Evolutionary conservation across 2,797 vertebrate genomes (phyloP), one percentile per base, ranked within the genome.

Genomic region (Macroramphosus scolopax): DNA sequence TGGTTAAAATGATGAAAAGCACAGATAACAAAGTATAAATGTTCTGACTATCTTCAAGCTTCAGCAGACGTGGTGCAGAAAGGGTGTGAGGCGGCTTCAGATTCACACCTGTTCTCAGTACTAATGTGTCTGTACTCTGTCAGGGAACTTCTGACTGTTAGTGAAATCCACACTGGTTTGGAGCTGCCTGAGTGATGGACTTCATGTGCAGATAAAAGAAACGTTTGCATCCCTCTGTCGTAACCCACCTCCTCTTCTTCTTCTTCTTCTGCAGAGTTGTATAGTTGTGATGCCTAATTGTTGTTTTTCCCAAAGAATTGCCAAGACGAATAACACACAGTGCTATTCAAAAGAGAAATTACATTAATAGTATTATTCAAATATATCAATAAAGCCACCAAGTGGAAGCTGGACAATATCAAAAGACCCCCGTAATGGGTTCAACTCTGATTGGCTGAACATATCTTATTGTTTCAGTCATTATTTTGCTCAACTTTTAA

Each of bases 401-500:
- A 22, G 51, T 42, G 35, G 66, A 82, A 77, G 68, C 68, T 75
- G 77, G 74, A 84, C 74, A 68, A 77, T 63, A 80, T 79, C 69
- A 82, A 53, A 47, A 45, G 28, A 49, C 40, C 22, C 22, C 46
- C 5, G 15, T 77, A 75, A 80, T 74, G 81, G 81, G 77, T 72
- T 71, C 76, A 58, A 68, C 78, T 81, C 81, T 89, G 90, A 92
- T 89, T 89, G 92, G 91, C 87, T 92, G 89, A 91, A 93, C 91
- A 84, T 90, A 92, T 92, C 89, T 91, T 89, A 93, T 93, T 92
- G 91, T 93, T 92, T 92, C 90, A 89, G 85, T 91, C 90, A 93
- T 98, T 95, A 93, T 95, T 93, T 90, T 88, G 84, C 83, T 79
- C 85, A 93, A 93, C 93, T 95, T 95, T 96, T 94, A 94, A 96